Percentiles rank a stretch among this genome's conserved stretches.
Conservation (phyloP, 35 echinoderm and acorn worm genomes). For the Apostichopus parvimensis region DNA sequence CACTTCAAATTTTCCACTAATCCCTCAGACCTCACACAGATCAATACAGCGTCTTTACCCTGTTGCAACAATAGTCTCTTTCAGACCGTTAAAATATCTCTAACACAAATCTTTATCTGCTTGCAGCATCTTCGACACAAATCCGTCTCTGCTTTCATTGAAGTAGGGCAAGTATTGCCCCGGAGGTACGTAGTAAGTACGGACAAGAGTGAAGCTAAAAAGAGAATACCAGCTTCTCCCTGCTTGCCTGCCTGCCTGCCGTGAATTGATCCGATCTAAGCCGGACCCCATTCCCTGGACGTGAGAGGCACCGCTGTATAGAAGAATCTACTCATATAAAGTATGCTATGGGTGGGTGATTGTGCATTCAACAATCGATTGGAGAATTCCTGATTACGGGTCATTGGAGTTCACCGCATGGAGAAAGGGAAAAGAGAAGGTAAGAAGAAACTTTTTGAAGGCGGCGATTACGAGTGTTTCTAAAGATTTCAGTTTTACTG, state of each 20-base stretch:
- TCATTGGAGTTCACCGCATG: constrained; percentile 6
- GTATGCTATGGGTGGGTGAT: not conserved
- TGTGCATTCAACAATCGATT: not conserved
- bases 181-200: not conserved
- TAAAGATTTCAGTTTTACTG: too few species aligned
- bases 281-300: too few species aligned
- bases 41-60: constrained; percentile 4
- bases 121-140: not conserved
- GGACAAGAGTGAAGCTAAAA: too few species aligned
- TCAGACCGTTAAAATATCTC: not conserved
- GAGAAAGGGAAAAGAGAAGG: too few species aligned
- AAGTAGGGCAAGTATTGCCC: not conserved
- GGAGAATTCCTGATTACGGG: not conserved
- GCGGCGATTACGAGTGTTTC: too few species aligned
- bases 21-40: constrained; percentile 38
- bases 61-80: not conserved
- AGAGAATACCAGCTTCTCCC: too few species aligned
- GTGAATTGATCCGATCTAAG: too few species aligned
- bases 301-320: too few species aligned
- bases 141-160: not conserved
- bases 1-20: not conserved
- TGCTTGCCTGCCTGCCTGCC: too few species aligned
- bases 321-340: too few species aligned
- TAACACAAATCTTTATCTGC: not conserved
- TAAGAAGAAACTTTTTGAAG: too few species aligned